Percentiles rank a stretch among this genome's conserved stretches.
Conservation (phyloP, 2,888 invertebrate species). For the Dysmachus trigonus region DNA sequence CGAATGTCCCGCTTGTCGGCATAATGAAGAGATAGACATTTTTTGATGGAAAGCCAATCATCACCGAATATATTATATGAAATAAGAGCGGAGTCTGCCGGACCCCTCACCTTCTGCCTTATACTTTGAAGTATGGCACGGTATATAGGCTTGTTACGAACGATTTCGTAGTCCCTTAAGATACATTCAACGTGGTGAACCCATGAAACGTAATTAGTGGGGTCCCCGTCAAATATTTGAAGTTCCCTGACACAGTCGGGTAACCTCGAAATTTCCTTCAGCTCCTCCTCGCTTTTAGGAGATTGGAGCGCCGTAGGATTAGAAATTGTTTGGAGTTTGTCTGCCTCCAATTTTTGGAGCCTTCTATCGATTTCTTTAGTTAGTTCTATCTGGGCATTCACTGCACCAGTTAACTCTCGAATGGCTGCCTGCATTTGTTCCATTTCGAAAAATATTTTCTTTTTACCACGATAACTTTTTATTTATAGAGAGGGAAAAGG, state of each 20-base stretch:
- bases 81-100: slow-evolving; percentile 29
- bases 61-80: slow-evolving; percentile 37
- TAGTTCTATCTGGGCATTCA: slow-evolving; percentile 16
- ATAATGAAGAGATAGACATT: slow-evolving; percentile 42
- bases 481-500: no score
- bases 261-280: neutral
- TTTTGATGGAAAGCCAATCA: slow-evolving; percentile 31
- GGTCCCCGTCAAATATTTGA: slow-evolving; percentile 19
- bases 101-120: slow-evolving; percentile 18
- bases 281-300: neutral
- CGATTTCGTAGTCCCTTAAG: slow-evolving; percentile 21
- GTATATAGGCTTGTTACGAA: slow-evolving; percentile 22
- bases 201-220: slow-evolving; percentile 23
- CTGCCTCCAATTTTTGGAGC: neutral
- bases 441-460: neutral
- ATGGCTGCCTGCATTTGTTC: slow-evolving; percentile 19
- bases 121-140: neutral
- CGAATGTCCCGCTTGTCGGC: slow-evolving; percentile 16
- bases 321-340: neutral
- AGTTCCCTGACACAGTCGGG: no score
- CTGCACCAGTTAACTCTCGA: slow-evolving; percentile 7
- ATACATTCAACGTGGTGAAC: neutral
- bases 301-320: neutral
- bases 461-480: no score
- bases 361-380: neutral